A percentile compares a stretch with the other conserved stretches of the same genome.
Conservation (phyloP, 2,797 vertebrate species). For the Crocodylus rhombifer region DNA sequence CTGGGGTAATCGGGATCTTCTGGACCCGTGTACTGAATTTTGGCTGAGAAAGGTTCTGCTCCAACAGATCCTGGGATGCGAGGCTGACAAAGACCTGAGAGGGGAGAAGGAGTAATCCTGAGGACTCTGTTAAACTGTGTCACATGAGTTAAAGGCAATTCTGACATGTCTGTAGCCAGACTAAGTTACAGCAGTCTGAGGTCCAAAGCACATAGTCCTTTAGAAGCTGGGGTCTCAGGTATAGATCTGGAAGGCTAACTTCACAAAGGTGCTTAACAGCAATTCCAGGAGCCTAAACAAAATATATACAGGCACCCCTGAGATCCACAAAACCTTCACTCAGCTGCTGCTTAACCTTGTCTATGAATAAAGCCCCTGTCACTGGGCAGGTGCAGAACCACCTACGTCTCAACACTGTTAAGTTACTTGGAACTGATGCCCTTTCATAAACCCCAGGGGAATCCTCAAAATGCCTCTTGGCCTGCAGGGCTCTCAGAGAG, state of each 20-base stretch:
- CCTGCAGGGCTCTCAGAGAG: too few species aligned
- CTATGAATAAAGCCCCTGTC: neutral
- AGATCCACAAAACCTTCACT: neutral
- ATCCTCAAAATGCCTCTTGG: too few species aligned
- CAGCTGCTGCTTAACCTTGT: neutral
- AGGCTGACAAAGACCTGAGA: conserved; percentile 87
- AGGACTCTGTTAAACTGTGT: neutral
- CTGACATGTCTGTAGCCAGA: neutral
- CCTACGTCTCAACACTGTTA: neutral
- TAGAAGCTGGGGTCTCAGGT: neutral
- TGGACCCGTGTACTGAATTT: conserved; percentile 86
- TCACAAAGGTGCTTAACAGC: neutral
- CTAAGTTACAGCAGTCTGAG: neutral
- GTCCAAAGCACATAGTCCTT: neutral
- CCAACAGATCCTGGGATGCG: conserved; percentile 85
- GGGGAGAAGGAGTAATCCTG: neutral
- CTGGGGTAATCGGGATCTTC: conserved; percentile 88
- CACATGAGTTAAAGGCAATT: neutral
- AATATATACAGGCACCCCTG: neutral
- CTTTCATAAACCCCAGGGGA: too few species aligned
- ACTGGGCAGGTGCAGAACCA: neutral
- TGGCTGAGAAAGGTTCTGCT: conserved; percentile 89
- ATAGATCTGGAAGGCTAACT: neutral
- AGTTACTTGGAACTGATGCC: too few species aligned
- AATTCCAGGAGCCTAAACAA: neutral